phyloP scores from a whole-genome alignment of 2,113 vertebrate genomes.

The Rhynchopsitta pachyrhyncha region DNA sequence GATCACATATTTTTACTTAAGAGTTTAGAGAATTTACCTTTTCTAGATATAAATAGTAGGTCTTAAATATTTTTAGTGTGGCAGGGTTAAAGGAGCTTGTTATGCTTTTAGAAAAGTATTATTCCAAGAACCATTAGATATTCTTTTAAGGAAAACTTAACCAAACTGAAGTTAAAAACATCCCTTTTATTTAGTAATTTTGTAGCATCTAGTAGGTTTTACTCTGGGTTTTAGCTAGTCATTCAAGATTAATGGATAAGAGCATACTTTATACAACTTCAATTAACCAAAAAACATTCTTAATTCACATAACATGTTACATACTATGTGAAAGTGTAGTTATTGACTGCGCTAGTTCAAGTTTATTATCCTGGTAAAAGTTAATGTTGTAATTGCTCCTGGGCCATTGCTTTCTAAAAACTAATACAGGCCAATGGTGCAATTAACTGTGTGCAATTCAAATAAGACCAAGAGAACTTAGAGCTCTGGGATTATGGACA shows the following conservation, averaged over 20 bases:
- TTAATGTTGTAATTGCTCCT: constrained; percentile 8
- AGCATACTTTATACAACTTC: background rate
- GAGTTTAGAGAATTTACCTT: background rate
- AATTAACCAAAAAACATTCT: background rate
- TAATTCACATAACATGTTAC: background rate
- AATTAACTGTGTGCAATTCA: background rate
- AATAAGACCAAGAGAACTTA: background rate
- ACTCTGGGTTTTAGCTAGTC: background rate
- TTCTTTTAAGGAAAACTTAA: background rate
- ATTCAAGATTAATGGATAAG: background rate
- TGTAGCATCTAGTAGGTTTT: background rate
- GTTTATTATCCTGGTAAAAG: constrained; percentile 28
- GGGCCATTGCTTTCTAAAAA: background rate
- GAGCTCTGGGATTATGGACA: background rate
- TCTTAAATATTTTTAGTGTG: background rate
- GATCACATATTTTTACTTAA: background rate
- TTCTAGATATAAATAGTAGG: background rate
- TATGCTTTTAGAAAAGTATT: background rate
- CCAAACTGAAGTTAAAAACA: background rate
- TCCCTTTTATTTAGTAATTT: background rate
- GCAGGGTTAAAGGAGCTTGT: background rate
- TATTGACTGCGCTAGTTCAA: background rate
- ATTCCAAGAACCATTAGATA: background rate
- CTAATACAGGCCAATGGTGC: background rate
- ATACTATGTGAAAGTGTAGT: background rate